These are phyloP conservation scores for Buphagus erythrorhynchus DNA, from an alignment of 2,797 vertebrate species.

Conservation along the genomic window DNA sequence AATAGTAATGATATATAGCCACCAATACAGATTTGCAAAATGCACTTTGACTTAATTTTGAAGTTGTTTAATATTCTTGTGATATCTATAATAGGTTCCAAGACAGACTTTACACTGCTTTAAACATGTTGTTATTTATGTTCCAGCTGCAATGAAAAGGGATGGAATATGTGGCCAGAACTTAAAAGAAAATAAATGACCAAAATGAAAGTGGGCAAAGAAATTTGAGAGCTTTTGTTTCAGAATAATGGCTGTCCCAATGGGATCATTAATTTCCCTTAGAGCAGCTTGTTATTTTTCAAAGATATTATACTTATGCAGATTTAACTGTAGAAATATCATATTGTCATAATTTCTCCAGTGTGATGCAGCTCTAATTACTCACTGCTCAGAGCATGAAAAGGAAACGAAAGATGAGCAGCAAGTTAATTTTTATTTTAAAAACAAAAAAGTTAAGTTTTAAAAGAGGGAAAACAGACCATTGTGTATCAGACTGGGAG, in stretches of 20 bases:
- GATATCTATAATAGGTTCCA: not conserved
- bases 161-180: not conserved
- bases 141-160: not conserved
- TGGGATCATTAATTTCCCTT: slow-evolving; percentile 59
- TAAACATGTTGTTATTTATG: slow-evolving; percentile 22
- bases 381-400: not conserved
- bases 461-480: not conserved
- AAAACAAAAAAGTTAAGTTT: not conserved
- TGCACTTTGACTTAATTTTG: slow-evolving; percentile 9
- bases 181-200: not conserved
- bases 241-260: not conserved
- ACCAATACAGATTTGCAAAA: not conserved
- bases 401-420: slow-evolving; percentile 8
- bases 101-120: not conserved
- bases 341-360: slow-evolving; percentile 1
- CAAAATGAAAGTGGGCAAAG: not conserved
- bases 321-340: slow-evolving; percentile 53
- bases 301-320: slow-evolving; percentile 59
- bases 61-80: slow-evolving; percentile 24
- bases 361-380: slow-evolving; percentile 30
- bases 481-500: not conserved
- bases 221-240: not conserved
- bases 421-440: not conserved
- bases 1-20: not conserved
- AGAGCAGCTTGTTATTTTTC: slow-evolving; percentile 37